Percentiles rank a stretch among this genome's conserved stretches.
phyloP scores from a whole-genome alignment of 2,113 vertebrate species.

The Mystacornis crossleyi region DNA sequence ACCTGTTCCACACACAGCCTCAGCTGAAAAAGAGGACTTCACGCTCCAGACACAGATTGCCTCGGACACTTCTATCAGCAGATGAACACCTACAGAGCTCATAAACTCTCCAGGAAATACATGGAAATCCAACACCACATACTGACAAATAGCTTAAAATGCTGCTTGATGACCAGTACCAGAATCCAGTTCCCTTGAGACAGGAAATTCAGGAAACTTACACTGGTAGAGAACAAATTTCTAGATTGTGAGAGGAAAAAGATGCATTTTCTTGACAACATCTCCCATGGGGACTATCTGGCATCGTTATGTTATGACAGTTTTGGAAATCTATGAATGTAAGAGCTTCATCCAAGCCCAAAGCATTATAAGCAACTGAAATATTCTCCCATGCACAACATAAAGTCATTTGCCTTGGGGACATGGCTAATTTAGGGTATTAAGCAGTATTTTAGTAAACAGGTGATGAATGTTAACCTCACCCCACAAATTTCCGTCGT shows the following conservation, averaged over 20 bases:
- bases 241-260: background rate
- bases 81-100: background rate
- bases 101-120: background rate
- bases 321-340: background rate
- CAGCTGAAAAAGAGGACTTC: background rate
- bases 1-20: background rate
- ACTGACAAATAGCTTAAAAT: background rate
- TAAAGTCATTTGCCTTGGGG: background rate
- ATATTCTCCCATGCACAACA: background rate
- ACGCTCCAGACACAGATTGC: background rate
- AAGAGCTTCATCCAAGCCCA: background rate
- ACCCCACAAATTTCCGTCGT: background rate
- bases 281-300: background rate
- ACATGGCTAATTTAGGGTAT: background rate
- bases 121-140: background rate
- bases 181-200: background rate
- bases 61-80: rapidly evolving
- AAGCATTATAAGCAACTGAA: background rate
- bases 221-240: background rate
- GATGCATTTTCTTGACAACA: background rate
- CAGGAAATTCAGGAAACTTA: background rate
- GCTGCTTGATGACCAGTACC: background rate
- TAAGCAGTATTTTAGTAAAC: background rate
- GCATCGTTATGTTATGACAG: background rate
- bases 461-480: background rate